Base-by-base conservation (phyloP, 2,888 invertebrate species). In the Dascillus cervinus region DNA sequence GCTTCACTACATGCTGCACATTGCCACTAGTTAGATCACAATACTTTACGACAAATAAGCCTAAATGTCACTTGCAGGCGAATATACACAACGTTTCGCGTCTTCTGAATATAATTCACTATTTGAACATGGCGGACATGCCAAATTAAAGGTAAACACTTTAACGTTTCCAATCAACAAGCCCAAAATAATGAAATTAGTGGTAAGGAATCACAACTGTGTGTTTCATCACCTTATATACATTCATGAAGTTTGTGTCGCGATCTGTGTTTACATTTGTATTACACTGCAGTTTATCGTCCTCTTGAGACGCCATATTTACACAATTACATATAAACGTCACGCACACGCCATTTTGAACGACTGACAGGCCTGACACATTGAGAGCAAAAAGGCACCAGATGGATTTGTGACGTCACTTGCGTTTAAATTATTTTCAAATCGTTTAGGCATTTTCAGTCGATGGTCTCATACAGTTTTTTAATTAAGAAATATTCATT, bases 241-340 rank as follows among this genome's bases (percentile, higher is more conserved):
- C 57, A 43, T 50, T 55, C 47, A 60, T 46, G 56, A 56, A 53
- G 56, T 54, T 56, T 56, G 51, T 56, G 55, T 61, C 59, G 52
- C 52, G 55, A 33, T 59, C 56, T 52, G 51, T 56, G 55, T 58
- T 58, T 55, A 56, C 52, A 50, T 58, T 53, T 52, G 52, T 49
- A 54, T 51, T 54, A 55, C 52, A 57, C 54, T 55, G 56, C 44
- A 53, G 53, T 57, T 60, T 61, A 55, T 60, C 62, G 57, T 58
- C 58, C 51, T 60, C 62, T 47, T 53, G 52, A 46, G 59, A 60
- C 62, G 62, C 63, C 63, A 63, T 62, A 60, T 62, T 63, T 60
- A 60, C 58, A 58, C 53, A 32, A 44, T 39, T 43, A 43, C 47
- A 41, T 43, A 43, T 22, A 19, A 28, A 26, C 21, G 5, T 24